Conservation (phyloP, 64 coral and sea anemone genomes). For the Stichodactyla helianthus region DNA sequence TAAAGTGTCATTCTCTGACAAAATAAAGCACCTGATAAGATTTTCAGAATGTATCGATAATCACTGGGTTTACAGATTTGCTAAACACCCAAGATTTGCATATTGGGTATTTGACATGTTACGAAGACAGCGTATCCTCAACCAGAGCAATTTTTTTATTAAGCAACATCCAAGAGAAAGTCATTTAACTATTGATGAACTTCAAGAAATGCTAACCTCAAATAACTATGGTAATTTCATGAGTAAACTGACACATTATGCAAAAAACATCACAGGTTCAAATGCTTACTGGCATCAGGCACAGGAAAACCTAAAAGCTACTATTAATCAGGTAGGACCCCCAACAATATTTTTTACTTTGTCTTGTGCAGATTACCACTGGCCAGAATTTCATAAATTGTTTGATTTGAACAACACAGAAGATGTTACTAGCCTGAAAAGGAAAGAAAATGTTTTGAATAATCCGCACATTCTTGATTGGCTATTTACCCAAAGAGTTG, state of each 20-base stretch:
- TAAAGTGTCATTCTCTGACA: not conserved
- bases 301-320: constrained; percentile 34
- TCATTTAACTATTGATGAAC: constrained; percentile 30
- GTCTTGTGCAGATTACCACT: constrained; percentile 40
- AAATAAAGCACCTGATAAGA: constrained; percentile 28
- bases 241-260: constrained; percentile 47
- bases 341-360: constrained; percentile 33
- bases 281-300: constrained; percentile 49
- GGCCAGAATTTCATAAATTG: constrained; percentile 7
- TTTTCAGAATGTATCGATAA: constrained; percentile 19
- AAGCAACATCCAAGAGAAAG: constrained; percentile 21
- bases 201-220: constrained; percentile 41
- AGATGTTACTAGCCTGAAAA: not conserved
- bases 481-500: constrained; percentile 1
- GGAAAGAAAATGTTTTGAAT: not conserved
- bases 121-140: not conserved
- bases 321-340: constrained; percentile 20
- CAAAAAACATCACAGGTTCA: constrained; percentile 34
- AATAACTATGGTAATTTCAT: constrained; percentile 15
- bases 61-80: constrained; percentile 28
- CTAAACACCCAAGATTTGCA: constrained; percentile 20
- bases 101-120: constrained; percentile 36
- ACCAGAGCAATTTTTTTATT: constrained; percentile 17
- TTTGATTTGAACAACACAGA: not conserved
- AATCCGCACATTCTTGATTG: constrained; percentile 17